Percentiles rank a stretch among this genome's conserved stretches.
Conservation (phyloP, 1,140 invertebrate genomes). For the Heliconius eleuchia region DNA sequence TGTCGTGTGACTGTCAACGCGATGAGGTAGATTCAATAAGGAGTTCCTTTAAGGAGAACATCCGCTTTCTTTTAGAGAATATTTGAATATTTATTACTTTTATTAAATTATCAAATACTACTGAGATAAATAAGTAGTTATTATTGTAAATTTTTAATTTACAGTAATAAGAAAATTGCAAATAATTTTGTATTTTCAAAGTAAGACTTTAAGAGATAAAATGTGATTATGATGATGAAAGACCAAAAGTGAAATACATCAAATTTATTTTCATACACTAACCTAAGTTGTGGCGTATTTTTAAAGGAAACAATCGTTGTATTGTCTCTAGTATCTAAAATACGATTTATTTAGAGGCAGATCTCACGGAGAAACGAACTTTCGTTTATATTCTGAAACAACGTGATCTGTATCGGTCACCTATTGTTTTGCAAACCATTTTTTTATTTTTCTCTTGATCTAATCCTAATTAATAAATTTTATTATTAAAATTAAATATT, state of each 20-base stretch:
- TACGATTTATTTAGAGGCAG: conserved; percentile 66
- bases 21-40: no score
- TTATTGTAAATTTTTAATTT: no score
- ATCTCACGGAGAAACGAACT: conserved; percentile 66
- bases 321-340: conserved; percentile 69
- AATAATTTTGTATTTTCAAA: no score
- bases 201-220: no score
- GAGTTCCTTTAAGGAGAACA: no score
- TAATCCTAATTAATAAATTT: conserved; percentile 19
- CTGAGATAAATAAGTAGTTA: no score
- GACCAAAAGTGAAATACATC: conserved; percentile 32
- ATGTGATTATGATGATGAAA: neutral
- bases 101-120: no score
- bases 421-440: conserved; percentile 47
- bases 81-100: no score
- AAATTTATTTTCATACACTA: conserved; percentile 44
- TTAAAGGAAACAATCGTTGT: conserved; percentile 68
- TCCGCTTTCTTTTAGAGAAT: no score
- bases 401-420: conserved; percentile 62
- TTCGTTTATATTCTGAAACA: conserved; percentile 65
- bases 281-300: conserved; percentile 64
- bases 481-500: neutral
- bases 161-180: no score
- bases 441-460: neutral
- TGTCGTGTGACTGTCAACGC: no score